Conservation (phyloP, 1,140 invertebrate genomes). For the Gryon sp. region DNA sequence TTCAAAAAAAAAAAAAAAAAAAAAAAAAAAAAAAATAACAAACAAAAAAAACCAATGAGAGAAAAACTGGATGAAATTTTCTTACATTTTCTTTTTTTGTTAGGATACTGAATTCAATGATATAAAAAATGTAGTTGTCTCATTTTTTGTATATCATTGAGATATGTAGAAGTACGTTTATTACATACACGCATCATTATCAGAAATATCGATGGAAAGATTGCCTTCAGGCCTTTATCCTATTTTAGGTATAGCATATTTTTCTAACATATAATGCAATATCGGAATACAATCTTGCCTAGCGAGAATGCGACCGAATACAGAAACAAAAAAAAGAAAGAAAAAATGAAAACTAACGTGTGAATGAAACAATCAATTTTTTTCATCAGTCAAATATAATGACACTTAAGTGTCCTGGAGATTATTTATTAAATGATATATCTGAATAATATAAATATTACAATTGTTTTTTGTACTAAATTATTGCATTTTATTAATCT, state of each 20-base stretch:
- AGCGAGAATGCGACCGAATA: slow-evolving; percentile 70
- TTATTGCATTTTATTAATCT: no score
- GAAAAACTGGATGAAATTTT: no score
- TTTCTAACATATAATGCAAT: slow-evolving; percentile 79
- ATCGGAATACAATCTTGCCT: slow-evolving; percentile 75
- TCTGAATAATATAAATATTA: no score
- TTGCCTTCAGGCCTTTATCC: slow-evolving; percentile 79
- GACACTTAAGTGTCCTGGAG: slow-evolving; percentile 33
- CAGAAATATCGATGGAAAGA: slow-evolving; percentile 76
- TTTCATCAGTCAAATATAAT: slow-evolving; percentile 28
- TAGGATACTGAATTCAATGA: no score
- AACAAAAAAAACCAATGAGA: no score
- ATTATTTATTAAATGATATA: background rate
- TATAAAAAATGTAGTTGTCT: no score
- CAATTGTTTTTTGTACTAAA: no score
- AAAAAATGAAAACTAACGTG: slow-evolving; percentile 43
- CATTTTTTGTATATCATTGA: no score
- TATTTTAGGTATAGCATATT: slow-evolving; percentile 81
- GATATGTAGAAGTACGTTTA: slow-evolving; percentile 34
- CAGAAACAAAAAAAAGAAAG: slow-evolving; percentile 26
- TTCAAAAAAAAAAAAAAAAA: no score
- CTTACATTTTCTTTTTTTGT: no score
- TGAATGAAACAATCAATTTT: slow-evolving; percentile 40
- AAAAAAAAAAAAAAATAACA: no score
- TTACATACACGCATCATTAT: slow-evolving; percentile 67